Conservation (phyloP, 23 tunicate genomes). For the Trididemnum clinides region DNA sequence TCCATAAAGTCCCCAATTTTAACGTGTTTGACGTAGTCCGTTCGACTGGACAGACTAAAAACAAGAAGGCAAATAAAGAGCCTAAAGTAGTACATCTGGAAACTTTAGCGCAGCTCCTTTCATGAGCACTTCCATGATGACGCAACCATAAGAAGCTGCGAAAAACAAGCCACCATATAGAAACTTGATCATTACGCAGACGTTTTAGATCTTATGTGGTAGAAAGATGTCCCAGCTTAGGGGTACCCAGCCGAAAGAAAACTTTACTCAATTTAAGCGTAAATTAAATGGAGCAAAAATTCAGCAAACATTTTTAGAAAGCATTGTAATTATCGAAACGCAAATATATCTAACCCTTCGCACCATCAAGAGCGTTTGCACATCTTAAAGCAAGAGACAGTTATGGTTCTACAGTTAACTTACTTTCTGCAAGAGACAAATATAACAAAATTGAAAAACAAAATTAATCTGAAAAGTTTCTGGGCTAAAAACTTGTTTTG, state of each 20-base stretch:
- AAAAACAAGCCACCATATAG: too few relatives aligned
- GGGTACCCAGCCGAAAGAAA: neutral
- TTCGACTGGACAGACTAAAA: slow-evolving; percentile 3
- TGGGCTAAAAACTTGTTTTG: too few relatives aligned
- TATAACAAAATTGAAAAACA: too few relatives aligned
- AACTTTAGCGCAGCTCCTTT: too few relatives aligned
- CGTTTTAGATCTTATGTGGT: too few relatives aligned
- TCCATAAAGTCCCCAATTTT: slow-evolving; percentile 89
- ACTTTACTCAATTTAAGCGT: neutral
- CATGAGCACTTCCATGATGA: too few relatives aligned
- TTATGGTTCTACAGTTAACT: neutral
- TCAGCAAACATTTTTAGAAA: neutral
- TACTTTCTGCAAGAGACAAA: neutral
- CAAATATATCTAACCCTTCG: too few relatives aligned
- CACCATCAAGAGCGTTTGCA: neutral
- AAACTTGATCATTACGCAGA: too few relatives aligned
- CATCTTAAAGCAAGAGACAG: neutral
- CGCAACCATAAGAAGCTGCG: too few relatives aligned
- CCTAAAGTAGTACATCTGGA: too few relatives aligned
- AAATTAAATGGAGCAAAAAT: neutral
- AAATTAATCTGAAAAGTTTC: too few relatives aligned
- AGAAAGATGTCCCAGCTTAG: neutral
- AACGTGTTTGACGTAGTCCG: slow-evolving; percentile 33
- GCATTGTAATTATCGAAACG: too few relatives aligned
- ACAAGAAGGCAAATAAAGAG: neutral